Conservation (phyloP, 2,113 vertebrate species). For the Verasper variegatus region DNA sequence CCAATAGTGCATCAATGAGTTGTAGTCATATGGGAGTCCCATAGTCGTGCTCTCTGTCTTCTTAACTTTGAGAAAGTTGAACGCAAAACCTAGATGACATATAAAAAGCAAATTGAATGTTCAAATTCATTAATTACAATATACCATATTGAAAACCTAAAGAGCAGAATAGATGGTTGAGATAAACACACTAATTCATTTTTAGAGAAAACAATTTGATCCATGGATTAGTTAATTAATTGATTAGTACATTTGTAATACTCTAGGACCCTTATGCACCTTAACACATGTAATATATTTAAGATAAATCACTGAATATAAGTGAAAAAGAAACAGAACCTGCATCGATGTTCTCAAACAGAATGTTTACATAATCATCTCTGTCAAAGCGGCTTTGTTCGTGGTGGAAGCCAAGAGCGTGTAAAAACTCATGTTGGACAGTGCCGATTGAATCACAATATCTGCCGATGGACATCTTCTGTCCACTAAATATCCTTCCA, state of each 20-base stretch:
- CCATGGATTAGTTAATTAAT: not conserved
- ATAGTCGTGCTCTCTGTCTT: not conserved
- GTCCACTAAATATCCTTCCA: not conserved
- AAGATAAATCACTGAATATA: not conserved
- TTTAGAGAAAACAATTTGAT: not conserved
- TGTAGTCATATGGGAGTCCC: slow-evolving; percentile 70
- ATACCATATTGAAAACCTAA: not conserved
- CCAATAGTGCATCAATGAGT: slow-evolving; percentile 85
- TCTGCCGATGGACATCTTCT: slow-evolving; percentile 84
- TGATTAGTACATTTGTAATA: too few species aligned
- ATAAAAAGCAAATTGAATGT: not conserved
- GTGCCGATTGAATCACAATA: slow-evolving; percentile 79
- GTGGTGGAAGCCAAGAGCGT: slow-evolving; percentile 88
- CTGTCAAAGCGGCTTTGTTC: slow-evolving; percentile 89
- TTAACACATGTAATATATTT: not conserved
- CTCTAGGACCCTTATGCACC: not conserved
- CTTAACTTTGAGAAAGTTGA: slow-evolving; percentile 6
- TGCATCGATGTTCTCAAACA: slow-evolving; percentile 79
- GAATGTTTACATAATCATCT: slow-evolving; percentile 85
- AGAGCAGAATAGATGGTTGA: not conserved
- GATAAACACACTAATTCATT: not conserved
- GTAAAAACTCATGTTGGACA: slow-evolving; percentile 88
- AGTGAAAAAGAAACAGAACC: slow-evolving; percentile 78
- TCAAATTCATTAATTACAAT: not conserved
- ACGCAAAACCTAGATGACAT: slow-evolving; percentile 9